phyloP scores from a whole-genome alignment of 2,797 vertebrate species.

The Argya squamiceps region DNA sequence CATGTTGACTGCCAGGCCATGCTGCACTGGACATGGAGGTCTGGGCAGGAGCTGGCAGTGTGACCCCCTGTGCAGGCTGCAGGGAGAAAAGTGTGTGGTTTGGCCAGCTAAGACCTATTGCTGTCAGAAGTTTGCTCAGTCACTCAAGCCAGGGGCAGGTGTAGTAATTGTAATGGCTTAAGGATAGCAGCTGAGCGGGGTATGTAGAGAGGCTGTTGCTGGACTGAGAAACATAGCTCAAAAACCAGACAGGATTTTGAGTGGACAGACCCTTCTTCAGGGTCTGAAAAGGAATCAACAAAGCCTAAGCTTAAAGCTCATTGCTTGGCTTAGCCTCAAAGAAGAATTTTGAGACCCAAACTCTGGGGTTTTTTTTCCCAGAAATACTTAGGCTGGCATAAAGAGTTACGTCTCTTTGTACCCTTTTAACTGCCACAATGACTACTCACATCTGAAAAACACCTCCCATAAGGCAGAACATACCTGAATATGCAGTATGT shows the following conservation, averaged over 20 bases:
- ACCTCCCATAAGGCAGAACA: not conserved
- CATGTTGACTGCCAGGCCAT: rapidly evolving
- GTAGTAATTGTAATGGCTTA: not conserved
- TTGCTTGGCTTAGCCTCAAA: not conserved
- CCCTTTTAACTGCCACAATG: not conserved
- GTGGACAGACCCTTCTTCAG: not conserved
- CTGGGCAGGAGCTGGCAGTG: rapidly evolving
- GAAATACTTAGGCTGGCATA: not conserved
- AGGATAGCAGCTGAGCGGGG: not conserved
- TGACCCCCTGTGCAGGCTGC: rapidly evolving
- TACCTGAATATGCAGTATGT: not conserved
- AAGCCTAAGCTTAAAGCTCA: not conserved
- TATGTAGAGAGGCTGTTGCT: not conserved
- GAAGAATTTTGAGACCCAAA: not conserved
- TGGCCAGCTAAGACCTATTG: not conserved
- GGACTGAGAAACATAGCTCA: not conserved
- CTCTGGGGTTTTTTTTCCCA: not conserved
- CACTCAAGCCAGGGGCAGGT: not conserved
- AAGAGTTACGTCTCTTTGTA: not conserved
- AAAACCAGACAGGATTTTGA: not conserved
- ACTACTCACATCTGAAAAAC: not conserved
- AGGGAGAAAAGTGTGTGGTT: not conserved
- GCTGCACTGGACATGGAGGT: rapidly evolving
- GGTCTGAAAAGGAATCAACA: not conserved
- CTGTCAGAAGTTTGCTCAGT: not conserved